Evolutionary conservation across 1,140 invertebrate species (phyloP), one percentile per base, ranked within the genome.

Genomic region (Homarus americanus): DNA sequence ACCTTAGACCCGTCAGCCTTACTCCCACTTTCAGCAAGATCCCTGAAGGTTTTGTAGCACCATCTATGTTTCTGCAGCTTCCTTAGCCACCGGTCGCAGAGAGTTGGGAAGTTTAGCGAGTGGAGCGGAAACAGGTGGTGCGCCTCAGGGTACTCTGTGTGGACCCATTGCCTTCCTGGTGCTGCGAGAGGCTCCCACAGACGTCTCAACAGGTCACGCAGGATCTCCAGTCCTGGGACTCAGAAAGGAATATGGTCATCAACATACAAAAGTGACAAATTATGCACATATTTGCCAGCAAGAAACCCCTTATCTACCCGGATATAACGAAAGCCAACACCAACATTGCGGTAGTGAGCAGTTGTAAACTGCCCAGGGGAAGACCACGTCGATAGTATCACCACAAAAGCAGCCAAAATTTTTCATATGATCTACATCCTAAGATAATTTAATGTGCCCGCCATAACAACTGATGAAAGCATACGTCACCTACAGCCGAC

Each of bases 391-490:
- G n/a, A n/a, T n/a, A n/a, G n/a, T n/a, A n/a, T n/a, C n/a, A n/a
- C n/a, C n/a, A n/a, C 66, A 69, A 69, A 5, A 24, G 66, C 66
- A 69, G 5, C 66, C 32, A 69, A 69, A 24, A 5, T 69, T 32
- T 24, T 69, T 32, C 24, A 69, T 24, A 69, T 5, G 4, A 5
- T 69, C 66, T 69, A 69, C 20, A 69, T 69, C 66, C 66, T 69
- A 4, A 69, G 24, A 69, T 9, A 69, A 69, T 69, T 69, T 32
- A 7, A 32, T 69, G 66, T 32, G 32, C 66, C 66, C 20, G n/a
- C 66, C 66, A 69, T 24, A 69, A 32, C 66, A 69, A 69, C 20
- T n/a, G 66, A 69, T 69, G 4, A 69, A 69, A 69, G 66, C 66
- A 5, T 69, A 69, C 66, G 24, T 69, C 20, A 69, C 66, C 5